Conservation (phyloP, 2,888 invertebrate genomes). For the Herminia tarsipennalis region DNA sequence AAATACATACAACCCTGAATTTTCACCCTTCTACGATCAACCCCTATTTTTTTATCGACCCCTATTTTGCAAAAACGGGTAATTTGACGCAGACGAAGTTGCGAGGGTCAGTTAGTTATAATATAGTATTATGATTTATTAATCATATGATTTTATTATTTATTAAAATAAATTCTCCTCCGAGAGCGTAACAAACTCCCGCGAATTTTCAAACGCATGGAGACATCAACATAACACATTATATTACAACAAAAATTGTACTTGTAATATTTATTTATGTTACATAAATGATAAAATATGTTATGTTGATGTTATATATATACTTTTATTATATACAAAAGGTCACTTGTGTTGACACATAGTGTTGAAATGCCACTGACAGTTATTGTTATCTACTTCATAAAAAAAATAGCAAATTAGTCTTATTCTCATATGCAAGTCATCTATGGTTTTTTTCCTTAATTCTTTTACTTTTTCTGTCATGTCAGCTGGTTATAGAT, state of each 20-base stretch:
- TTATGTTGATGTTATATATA: slow-evolving; percentile 6
- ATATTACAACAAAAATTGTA: neutral
- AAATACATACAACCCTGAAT: too few species aligned
- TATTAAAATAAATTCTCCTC: slow-evolving; percentile 24
- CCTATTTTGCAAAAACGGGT: too few species aligned
- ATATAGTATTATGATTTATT: neutral
- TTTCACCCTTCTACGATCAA: too few species aligned
- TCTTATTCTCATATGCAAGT: neutral
- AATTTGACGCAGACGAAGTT: too few species aligned
- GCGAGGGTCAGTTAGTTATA: neutral
- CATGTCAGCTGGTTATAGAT: too few species aligned
- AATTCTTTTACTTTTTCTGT: too few species aligned
- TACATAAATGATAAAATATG: neutral
- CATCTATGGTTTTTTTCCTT: neutral
- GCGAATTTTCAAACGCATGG: slow-evolving; percentile 18
- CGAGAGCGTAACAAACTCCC: slow-evolving; percentile 43
- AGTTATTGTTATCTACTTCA: neutral
- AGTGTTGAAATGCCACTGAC: slow-evolving; percentile 4
- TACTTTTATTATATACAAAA: slow-evolving; percentile 5
- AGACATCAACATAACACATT: slow-evolving; percentile 22
- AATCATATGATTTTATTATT: too few species aligned
- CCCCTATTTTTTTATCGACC: too few species aligned
- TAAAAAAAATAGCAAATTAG: neutral
- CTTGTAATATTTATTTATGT: neutral
- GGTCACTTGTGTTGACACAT: slow-evolving; percentile 2